Conservation (phyloP, 2,797 vertebrate genomes). For the Chloroceryle inda region DNA sequence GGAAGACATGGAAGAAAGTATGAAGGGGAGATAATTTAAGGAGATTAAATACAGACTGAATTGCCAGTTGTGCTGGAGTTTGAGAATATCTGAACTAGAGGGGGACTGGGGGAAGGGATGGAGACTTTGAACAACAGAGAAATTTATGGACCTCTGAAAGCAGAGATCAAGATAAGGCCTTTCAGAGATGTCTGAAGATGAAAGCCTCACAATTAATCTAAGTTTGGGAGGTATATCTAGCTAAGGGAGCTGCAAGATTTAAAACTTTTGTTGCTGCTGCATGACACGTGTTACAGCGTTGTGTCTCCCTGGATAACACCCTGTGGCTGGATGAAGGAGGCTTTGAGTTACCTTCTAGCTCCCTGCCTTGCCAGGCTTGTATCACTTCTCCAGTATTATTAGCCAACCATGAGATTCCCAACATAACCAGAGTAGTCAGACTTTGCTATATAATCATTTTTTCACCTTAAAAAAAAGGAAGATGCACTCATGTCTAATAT, state of each 20-base stretch:
- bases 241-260: conserved; percentile 60
- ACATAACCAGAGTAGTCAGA: neutral
- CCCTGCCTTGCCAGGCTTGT: neutral
- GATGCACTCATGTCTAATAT: neutral
- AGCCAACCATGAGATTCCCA: neutral
- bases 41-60: neutral
- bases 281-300: neutral
- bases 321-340: conserved; percentile 12
- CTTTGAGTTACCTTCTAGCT: conserved; percentile 1
- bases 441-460: neutral
- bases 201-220: conserved; percentile 69
- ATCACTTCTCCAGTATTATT: neutral
- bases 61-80: neutral
- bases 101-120: conserved; percentile 27
- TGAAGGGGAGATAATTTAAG: neutral
- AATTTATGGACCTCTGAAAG: conserved; percentile 72
- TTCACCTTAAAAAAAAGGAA: neutral
- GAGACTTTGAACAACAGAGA: conserved; percentile 49
- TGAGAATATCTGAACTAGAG: conserved; percentile 26
- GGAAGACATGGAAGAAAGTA: neutral
- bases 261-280: conserved; percentile 62
- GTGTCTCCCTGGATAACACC: conserved; percentile 35
- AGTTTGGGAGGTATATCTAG: conserved; percentile 66
- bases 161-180: conserved; percentile 69
- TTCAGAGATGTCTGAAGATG: conserved; percentile 69